Base-by-base conservation (phyloP, 2,888 invertebrate genomes). In the Oscheius sp. region DNA sequence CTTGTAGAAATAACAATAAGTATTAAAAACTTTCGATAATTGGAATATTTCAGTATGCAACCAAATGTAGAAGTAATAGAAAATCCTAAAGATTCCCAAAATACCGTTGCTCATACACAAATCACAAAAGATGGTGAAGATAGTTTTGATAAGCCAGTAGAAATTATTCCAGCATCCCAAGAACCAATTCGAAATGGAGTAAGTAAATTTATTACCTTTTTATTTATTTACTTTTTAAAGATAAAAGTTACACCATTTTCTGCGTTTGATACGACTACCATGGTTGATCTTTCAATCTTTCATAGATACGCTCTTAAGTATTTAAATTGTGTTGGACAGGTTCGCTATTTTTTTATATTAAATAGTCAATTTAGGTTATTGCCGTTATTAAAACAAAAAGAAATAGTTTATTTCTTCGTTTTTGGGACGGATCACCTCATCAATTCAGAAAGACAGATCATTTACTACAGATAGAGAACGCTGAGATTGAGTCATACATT, bases 371-470 rank as follows among this genome's bases (percentile, higher is more conserved):
- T 57, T 37, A 57, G 57, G 57, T 37, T 6, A 33, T 57, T 25
- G 20, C 25, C 0, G 20, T 37, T 10, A 37, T 57, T 15, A 34
- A 23, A 10, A 57, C 57, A 3, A 34, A 10, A 8, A 34, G 29
- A 52, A 29, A 39, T 25, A 57, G 23, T 15, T 10, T 37, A 25
- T 8, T 34, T 8, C 4, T 61, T n/a, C 42, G 61, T 8, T n/a
- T 45, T 25, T 61, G 42, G 42, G 61, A 61, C 10, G 61, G 61
- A 8, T 27, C 23, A 45, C 27, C 45, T 27, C 61, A 61, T n/a
- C n/a, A n/a, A n/a, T n/a, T n/a, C n/a, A n/a, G n/a, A n/a, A n/a
- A n/a, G n/a, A n/a, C n/a, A n/a, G n/a, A n/a, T n/a, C n/a, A n/a
- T n/a, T 27, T 61, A 29, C 45, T 42, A n/a, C 27, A 25, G 12